phyloP scores from a whole-genome alignment of 2,797 vertebrate genomes.

The Fratercula arctica region DNA sequence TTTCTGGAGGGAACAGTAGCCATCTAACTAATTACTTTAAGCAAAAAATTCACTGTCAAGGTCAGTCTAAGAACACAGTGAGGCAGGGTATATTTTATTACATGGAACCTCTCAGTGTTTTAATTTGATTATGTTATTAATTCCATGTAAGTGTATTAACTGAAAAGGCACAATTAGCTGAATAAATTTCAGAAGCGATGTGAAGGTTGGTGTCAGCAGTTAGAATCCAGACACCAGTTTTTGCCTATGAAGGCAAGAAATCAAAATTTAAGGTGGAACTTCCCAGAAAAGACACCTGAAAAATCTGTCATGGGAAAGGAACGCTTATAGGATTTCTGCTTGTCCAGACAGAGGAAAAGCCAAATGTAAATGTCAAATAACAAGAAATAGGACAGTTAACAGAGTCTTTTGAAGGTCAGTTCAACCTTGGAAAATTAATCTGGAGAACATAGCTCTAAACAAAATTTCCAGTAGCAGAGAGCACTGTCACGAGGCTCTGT shows the following conservation, averaged over 20 bases:
- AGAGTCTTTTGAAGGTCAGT: not conserved
- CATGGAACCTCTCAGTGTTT: slow-evolving; percentile 15
- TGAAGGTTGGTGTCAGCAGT: not conserved
- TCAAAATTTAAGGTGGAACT: not conserved
- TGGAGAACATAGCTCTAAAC: not conserved
- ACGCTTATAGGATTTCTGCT: not conserved
- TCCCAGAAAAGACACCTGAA: not conserved
- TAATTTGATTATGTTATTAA: slow-evolving; percentile 59
- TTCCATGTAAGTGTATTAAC: slow-evolving; percentile 56
- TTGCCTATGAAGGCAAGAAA: not conserved
- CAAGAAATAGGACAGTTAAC: not conserved
- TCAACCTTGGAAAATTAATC: not conserved
- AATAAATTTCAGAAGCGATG: slow-evolving; percentile 19
- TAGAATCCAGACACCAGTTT: not conserved
- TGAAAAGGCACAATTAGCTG: slow-evolving; percentile 18
- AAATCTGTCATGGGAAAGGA: not conserved
- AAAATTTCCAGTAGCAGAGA: not conserved
- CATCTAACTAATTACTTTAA: slow-evolving; percentile 46
- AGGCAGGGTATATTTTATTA: slow-evolving; percentile 30
- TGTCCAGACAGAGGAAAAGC: not conserved
- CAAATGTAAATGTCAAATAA: not conserved
- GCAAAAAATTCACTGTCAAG: slow-evolving; percentile 1
- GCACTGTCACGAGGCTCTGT: not conserved
- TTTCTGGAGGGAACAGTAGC: not conserved
- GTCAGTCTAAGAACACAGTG: not conserved